These are phyloP conservation scores for Poeciliopsis presidionis DNA, from an alignment of 2,797 vertebrate genomes.

Conservation along the genomic window DNA sequence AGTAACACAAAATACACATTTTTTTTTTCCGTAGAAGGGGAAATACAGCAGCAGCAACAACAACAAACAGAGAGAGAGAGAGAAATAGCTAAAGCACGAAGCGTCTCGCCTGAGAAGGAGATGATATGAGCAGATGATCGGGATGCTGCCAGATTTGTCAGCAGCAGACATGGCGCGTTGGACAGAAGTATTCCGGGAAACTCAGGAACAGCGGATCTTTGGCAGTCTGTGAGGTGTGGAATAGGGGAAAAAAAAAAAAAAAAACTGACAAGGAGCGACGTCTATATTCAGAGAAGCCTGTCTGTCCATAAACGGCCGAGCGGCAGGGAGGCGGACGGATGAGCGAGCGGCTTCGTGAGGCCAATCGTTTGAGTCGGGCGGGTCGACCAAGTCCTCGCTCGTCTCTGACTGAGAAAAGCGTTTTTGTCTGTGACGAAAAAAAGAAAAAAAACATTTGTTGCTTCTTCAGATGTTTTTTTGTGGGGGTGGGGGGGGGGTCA, in stretches of 20 bases:
- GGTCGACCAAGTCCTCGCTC: constrained; percentile 18
- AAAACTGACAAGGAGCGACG: constrained; percentile 46
- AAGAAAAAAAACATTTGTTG: not conserved
- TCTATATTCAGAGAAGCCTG: constrained; percentile 46
- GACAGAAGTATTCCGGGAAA: constrained; percentile 50
- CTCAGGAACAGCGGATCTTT: constrained; percentile 52
- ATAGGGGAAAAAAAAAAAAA: constrained; percentile 25
- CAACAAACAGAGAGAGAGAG: constrained; percentile 6
- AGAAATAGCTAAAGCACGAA: constrained; percentile 34
- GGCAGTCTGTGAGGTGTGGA: constrained; percentile 50
- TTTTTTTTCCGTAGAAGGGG: not conserved
- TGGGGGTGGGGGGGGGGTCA: constrained; percentile 6
- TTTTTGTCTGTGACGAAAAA: constrained; percentile 13
- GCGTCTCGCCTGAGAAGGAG: constrained; percentile 33
- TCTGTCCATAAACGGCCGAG: constrained; percentile 36
- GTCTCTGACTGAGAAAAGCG: constrained; percentile 23
- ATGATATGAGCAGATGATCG: constrained; percentile 47
- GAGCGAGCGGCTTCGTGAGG: constrained; percentile 30
- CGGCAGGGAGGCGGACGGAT: constrained; percentile 53
- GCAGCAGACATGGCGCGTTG: constrained; percentile 52
- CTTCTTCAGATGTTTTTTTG: constrained; percentile 3
- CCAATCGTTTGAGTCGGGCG: constrained; percentile 26
- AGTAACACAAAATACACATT: not conserved
- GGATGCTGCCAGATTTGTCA: constrained; percentile 58
- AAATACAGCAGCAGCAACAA: not conserved